Evolutionary conservation across 2,797 vertebrate genomes (phyloP), one percentile per base, ranked within the genome.

Genomic region (Spinibarbus caldwelli): DNA sequence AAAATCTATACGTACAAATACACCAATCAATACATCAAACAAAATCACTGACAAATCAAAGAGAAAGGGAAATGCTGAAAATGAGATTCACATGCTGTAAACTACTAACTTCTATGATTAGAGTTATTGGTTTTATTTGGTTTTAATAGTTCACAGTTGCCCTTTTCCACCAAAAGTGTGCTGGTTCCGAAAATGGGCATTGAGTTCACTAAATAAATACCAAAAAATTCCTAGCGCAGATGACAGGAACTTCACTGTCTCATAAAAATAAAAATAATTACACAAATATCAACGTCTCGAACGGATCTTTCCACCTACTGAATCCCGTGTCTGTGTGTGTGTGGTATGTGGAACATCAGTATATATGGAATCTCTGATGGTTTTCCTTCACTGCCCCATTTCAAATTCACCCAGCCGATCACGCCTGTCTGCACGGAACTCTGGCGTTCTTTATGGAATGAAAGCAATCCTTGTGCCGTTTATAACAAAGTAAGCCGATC

Each of bases 321-420:
- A 80, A 71, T 49, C 29, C 26, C 36, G 67, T 80, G 86, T 86
- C 82, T 82, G 29, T 47, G n/a, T 72, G 73, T 64, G 75, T 34
- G 54, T 82, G 31, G 41, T 36, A 78, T 80, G 62, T 77, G 86
- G 82, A 88, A 43, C 23, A 1, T 34, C 52, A 47, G 54, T 62
- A 64, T 59, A 83, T 82, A 71, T 78, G 77, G 77, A 84, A 85
- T 70, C 83, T 78, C 66, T 85, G 76, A 88, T 85, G 76, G 71
- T 80, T 89, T 87, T 78, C 83, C 83, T 83, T 89, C 62, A 85
- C 83, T 84, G 89, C 87, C 36, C 76, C 89, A 87, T 89, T 89
- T 85, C 77, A 88, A 67, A 84, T 54, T 89, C 85, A 84, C 54
- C 85, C 85, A 86, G 47, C 70, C 87, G 85, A 72, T 81, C 54